A percentile compares a stretch with the other conserved stretches of the same genome.
phyloP scores from a whole-genome alignment of 2,888 invertebrate species.

The Oligia strigilis region DNA sequence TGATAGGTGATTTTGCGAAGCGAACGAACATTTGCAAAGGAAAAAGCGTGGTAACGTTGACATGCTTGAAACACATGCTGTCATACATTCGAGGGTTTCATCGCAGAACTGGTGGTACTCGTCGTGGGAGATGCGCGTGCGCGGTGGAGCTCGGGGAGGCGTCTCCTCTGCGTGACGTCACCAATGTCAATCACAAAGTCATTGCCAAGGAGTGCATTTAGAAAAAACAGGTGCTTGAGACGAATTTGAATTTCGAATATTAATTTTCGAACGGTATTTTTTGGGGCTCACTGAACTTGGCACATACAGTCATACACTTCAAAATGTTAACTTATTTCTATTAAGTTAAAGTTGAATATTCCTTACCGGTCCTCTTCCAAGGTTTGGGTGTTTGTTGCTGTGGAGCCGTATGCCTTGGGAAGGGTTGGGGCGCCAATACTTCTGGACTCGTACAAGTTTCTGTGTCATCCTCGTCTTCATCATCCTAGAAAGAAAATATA shows the following conservation, averaged over 20 bases:
- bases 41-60: constrained; percentile 76
- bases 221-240: constrained; percentile 72
- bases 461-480: constrained; percentile 88
- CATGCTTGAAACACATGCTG: constrained; percentile 80
- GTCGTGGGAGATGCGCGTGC: constrained; percentile 92
- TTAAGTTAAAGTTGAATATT: neutral
- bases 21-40: constrained; percentile 68
- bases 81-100: constrained; percentile 94
- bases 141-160: constrained; percentile 87
- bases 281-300: constrained; percentile 3
- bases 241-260: constrained; percentile 27
- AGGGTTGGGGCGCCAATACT: constrained; percentile 86
- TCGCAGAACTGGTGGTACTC: constrained; percentile 95
- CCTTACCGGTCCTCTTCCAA: constrained; percentile 89
- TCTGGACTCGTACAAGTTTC: constrained; percentile 86
- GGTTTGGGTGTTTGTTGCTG: constrained; percentile 85
- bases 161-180: constrained; percentile 73
- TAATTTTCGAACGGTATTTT: constrained; percentile 15
- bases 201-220: constrained; percentile 72
- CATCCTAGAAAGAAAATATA: constrained; percentile 77
- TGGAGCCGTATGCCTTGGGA: constrained; percentile 85
- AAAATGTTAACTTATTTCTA: constrained; percentile 4
- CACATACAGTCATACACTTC: constrained; percentile 12
- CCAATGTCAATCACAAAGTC: constrained; percentile 63
- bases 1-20: constrained; percentile 64